Evolutionary conservation across 2,113 vertebrate genomes (phyloP), one percentile per base, ranked within the genome.

Genomic region (Oncorhynchus clarkii): DNA sequence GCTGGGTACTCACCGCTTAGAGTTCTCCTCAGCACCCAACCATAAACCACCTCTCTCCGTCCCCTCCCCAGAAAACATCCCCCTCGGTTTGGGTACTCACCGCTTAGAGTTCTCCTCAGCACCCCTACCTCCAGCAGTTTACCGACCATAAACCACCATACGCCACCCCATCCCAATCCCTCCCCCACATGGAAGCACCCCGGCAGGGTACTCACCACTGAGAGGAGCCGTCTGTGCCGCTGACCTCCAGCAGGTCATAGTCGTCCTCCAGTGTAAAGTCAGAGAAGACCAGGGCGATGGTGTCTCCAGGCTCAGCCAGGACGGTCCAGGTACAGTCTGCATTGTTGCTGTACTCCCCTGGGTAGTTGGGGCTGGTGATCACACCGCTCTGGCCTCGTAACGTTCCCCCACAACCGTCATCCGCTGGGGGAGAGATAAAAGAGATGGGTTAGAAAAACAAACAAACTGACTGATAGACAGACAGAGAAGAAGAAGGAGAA

Each of bases 281-380:
- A 39, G 95, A 95, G 85, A 99, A 99, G 72, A 98, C 96, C 91
- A 99, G 86, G 57, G 98, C 97, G 0, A 99, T 99, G 81, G 98
- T 99, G 92, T 99, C 97, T 1, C 98, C 98, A 0, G 97, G 96
- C 78, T 99, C 98, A 0, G 98, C 98, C 29, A 99, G 94, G 78
- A 99, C 95, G 24, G 97, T 99, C 98, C 98, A 99, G 0, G 97
- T 99, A 92, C 98, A 99, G 92, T 99, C 98, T 0, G 97, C 97
- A 0, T 98, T 97, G 90, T 99, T 99, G 86, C 93, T 94, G 5
- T 99, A 99, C 86, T 98, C 97, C 31, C 93, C 86, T 2, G 98
- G 98, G 84, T 98, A 99, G 89, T 97, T 96, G 14, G 97, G 98
- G 85, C 95, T 98, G 51, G 95, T 96, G 90, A 99, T 99, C 83